These are phyloP conservation scores for Toxotes jaculatrix DNA, from an alignment of 2,113 vertebrate genomes.

Conservation along the genomic window DNA sequence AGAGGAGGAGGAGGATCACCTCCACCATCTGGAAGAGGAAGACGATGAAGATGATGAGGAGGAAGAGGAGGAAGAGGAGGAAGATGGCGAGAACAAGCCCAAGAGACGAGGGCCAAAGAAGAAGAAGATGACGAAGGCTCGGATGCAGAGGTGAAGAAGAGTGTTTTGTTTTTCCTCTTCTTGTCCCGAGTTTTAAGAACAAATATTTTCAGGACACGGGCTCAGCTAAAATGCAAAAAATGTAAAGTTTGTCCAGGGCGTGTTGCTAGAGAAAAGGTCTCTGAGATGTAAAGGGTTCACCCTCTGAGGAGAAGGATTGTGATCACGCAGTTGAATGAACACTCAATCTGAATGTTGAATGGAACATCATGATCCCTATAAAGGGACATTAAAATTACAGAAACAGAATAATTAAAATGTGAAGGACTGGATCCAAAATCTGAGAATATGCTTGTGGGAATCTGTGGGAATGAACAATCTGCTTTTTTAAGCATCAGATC, in stretches of 20 bases:
- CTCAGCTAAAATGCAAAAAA: neutral
- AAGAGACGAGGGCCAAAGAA: conserved; percentile 97
- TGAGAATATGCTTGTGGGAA: neutral
- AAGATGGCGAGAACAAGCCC: conserved; percentile 93
- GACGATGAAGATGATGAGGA: conserved; percentile 89
- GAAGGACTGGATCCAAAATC: neutral
- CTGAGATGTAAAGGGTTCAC: neutral
- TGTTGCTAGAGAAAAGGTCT: neutral
- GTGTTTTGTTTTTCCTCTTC: neutral
- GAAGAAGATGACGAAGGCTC: conserved; percentile 99
- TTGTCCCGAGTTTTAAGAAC: neutral
- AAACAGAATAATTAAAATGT: too few species aligned
- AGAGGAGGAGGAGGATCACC: conserved; percentile 73
- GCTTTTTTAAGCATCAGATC: neutral
- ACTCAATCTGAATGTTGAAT: neutral
- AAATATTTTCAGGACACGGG: neutral
- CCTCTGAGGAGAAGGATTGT: conserved; percentile 14
- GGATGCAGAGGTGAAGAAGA: conserved; percentile 87
- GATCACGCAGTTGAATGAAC: neutral
- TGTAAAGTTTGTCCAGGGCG: neutral
- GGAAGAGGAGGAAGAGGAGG: conserved; percentile 92
- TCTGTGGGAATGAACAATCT: neutral
- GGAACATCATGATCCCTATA: too few species aligned
- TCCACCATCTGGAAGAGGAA: conserved; percentile 83
- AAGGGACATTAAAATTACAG: neutral